Evolutionary conservation across 2,113 vertebrate genomes (phyloP).

Genomic region (Melanerpes formicivorus): DNA sequence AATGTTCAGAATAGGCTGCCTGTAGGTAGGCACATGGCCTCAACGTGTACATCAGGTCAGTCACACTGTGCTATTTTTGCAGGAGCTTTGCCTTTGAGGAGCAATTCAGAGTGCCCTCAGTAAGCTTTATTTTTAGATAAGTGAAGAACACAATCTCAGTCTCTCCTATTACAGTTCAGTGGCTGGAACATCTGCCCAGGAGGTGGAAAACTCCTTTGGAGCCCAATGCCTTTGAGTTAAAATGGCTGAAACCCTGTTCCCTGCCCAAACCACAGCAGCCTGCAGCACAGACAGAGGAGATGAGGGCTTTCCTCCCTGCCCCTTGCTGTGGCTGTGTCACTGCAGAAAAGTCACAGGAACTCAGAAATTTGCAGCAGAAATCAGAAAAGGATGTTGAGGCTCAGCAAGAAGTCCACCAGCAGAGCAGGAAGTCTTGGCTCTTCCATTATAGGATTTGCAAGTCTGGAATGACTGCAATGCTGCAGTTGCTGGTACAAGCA

Average conservation of each 20-base stretch:
- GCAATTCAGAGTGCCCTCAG: background rate
- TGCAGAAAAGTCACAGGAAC: background rate
- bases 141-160: background rate
- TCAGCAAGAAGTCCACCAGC: background rate
- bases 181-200: slow-evolving; percentile 19
- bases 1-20: background rate
- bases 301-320: background rate
- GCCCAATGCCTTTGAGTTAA: background rate
- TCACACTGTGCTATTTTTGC: background rate
- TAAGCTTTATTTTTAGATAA: slow-evolving; percentile 30
- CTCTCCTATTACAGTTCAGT: slow-evolving; percentile 6
- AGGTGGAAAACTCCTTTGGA: slow-evolving; percentile 23
- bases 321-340: background rate
- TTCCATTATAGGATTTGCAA: background rate
- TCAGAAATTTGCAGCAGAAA: background rate
- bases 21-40: background rate
- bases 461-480: background rate
- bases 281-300: background rate
- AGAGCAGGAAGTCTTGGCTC: background rate
- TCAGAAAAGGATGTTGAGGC: background rate
- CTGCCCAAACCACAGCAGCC: background rate
- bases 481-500: background rate
- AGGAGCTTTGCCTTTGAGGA: slow-evolving; percentile 20
- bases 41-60: background rate
- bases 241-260: background rate